Base-by-base conservation (phyloP, 2,797 vertebrate species). In the Dermochelys coriacea region DNA sequence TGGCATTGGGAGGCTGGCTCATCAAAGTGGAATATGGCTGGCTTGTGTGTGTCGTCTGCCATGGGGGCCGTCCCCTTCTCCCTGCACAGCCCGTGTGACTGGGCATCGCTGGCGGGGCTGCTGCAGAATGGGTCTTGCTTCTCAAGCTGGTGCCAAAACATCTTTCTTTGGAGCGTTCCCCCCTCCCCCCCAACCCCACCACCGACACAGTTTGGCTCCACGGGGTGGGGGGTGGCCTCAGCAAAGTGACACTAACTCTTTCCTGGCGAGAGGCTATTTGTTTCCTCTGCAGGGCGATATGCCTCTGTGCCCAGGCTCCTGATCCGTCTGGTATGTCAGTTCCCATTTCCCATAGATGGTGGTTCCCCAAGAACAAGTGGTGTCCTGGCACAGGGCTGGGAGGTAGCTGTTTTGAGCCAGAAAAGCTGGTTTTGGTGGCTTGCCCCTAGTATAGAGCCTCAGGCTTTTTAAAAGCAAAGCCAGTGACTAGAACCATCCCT, bases 1-100 rank as follows among this genome's bases (percentile, higher is more conserved):
- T 80, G 49, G 87, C 89, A 74, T 92, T 93, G 89, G 92, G 80
- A 84, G 47, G 51, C 45, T 82, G 79, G 47, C 51, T 75, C 1
- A 0, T 50, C 85, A 78, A 19, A 54, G 87, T 64, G 6, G 45
- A 45, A 71, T 68, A 82, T 6, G 77, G 59, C 85, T 89, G 88
- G 59, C n/a, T 50, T 68, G 68, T 59, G 47, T 1, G 0, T 2
- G 47, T 55, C 21, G 1, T 18, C 34, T 15, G 37, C 8, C 50
- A 77, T 50, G 77, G 7, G 23, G 27, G 27, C 81, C 51, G 37
- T 88, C 88, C 9, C 50, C 18, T 34, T 55, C 45, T 29, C 0
- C 1, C 71, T 31, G 11, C 6, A 49, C 64, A 55, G 14, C 47
- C 25, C 23, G 5, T 23, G 18, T n/a, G 64, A 18, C 18, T 57